Conservation (phyloP, 2,113 vertebrate species). For the Mastomys natalensis region DNA sequence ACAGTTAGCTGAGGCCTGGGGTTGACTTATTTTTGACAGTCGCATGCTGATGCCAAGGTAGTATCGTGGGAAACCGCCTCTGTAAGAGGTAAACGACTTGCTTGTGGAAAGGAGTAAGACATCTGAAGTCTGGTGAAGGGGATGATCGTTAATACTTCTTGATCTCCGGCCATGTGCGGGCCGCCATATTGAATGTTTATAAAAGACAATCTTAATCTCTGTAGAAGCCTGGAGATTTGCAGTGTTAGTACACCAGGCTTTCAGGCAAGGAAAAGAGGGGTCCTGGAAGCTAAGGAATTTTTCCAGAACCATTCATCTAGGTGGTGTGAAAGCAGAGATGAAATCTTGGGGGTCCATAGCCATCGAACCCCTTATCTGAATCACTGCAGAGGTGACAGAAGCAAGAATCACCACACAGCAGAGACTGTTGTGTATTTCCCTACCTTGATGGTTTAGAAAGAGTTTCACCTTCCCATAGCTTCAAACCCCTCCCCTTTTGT, state of each 20-base stretch:
- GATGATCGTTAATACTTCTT: background rate
- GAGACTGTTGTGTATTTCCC: background rate
- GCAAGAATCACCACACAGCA: background rate
- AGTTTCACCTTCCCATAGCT: background rate
- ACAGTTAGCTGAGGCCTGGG: conserved; percentile 4
- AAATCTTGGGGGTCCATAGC: background rate
- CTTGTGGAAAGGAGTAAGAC: background rate
- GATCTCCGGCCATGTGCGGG: background rate
- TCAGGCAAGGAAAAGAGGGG: background rate
- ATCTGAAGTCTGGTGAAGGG: conserved; percentile 30
- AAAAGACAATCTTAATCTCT: background rate
- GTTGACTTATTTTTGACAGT: conserved; percentile 17
- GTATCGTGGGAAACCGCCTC: background rate
- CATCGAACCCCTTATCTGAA: background rate
- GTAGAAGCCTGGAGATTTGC: background rate
- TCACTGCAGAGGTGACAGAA: background rate
- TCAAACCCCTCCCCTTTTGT: background rate
- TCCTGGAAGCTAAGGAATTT: background rate
- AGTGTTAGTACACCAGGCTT: background rate
- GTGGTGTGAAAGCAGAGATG: background rate
- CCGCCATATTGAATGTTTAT: background rate
- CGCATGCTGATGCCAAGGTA: background rate
- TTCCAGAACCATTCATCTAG: conserved; percentile 18
- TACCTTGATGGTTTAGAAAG: conserved; percentile 3
- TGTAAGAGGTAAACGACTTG: background rate